These are phyloP conservation scores for Entomobrya proxima DNA, from an alignment of 2,888 invertebrate species.

Conservation along the genomic window DNA sequence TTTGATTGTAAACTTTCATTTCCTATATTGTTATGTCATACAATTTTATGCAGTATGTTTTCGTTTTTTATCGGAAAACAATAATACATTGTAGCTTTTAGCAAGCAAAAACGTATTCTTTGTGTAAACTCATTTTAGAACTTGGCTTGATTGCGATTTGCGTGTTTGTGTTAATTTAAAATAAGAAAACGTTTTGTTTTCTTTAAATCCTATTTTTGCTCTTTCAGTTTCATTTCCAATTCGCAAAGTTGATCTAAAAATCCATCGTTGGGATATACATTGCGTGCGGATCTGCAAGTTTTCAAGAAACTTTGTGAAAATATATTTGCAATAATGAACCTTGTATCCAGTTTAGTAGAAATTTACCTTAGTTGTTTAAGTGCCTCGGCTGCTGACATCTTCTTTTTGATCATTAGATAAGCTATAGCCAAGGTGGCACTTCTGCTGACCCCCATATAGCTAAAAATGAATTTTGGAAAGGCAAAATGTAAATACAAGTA, in stretches of 20 bases:
- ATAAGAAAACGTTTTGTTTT: not conserved
- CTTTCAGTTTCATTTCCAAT: conserved; percentile 46
- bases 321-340: not conserved
- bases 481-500: too few relatives aligned
- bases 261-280: conserved; percentile 68
- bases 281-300: conserved; percentile 48
- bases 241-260: conserved; percentile 67
- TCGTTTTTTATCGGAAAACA: too few relatives aligned
- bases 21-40: too few relatives aligned
- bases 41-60: too few relatives aligned
- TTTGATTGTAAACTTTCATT: too few relatives aligned
- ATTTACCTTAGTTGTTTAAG: conserved; percentile 64
- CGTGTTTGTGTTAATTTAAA: not conserved
- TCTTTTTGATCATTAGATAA: conserved; percentile 66
- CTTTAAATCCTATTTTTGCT: not conserved
- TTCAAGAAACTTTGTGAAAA: not conserved
- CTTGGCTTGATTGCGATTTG: too few relatives aligned
- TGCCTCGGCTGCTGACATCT: conserved; percentile 61
- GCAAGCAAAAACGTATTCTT: too few relatives aligned
- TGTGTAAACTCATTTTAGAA: too few relatives aligned
- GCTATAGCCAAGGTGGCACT: conserved; percentile 62
- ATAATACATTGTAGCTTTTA: too few relatives aligned
- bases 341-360: not conserved
- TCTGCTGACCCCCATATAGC: conserved; percentile 65
- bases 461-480: not conserved